phyloP scores from a whole-genome alignment of 2,797 vertebrate species.

The Falco peregrinus region DNA sequence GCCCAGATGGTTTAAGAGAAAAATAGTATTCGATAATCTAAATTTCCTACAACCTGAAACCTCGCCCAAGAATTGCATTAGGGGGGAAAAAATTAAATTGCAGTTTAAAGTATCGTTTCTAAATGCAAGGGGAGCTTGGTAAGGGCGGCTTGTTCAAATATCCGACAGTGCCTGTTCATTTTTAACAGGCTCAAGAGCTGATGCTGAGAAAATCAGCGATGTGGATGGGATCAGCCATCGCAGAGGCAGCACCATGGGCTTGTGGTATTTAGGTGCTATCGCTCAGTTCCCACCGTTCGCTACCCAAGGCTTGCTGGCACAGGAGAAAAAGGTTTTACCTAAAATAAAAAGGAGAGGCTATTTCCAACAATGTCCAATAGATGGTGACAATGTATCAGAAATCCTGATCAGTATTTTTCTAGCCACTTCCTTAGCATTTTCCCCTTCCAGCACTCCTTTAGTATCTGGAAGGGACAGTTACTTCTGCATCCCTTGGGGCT shows the following conservation, averaged over 20 bases:
- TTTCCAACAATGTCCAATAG: neutral
- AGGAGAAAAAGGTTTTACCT: neutral
- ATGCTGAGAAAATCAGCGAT: neutral
- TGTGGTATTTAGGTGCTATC: neutral
- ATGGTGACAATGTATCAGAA: neutral
- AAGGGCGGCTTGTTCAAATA: neutral
- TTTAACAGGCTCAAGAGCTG: neutral
- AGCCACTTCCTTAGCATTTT: fast-evolving
- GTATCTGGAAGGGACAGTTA: neutral
- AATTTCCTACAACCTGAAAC: neutral
- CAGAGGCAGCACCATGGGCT: fast-evolving
- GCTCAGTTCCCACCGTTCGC: neutral
- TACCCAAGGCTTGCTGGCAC: neutral
- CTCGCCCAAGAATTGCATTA: neutral
- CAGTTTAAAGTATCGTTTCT: neutral
- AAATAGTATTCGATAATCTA: neutral
- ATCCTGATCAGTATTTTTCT: neutral
- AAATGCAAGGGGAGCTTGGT: neutral
- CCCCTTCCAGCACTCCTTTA: neutral
- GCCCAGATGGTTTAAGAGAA: neutral
- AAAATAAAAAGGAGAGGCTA: neutral
- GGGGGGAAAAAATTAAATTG: neutral
- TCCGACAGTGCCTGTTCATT: fast-evolving
- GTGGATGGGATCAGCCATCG: neutral
- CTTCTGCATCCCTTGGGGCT: neutral